These are phyloP conservation scores for Heptranchias perlo DNA, from an alignment of 2,113 vertebrate genomes.

Conservation along the genomic window DNA sequence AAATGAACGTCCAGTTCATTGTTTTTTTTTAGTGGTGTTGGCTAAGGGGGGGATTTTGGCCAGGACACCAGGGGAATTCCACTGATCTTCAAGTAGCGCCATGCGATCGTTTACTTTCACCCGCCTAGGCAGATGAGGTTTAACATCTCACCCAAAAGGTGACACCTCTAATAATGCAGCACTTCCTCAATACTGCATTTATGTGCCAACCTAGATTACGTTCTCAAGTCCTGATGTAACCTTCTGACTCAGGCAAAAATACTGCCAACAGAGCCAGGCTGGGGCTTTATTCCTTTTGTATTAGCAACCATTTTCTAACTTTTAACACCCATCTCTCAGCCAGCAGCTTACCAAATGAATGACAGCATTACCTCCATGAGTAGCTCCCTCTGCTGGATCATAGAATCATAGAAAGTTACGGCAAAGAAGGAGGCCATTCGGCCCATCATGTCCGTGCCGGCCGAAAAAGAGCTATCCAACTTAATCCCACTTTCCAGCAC, in stretches of 20 bases:
- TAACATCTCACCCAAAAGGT: background rate
- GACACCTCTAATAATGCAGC: background rate
- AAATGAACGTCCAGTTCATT: background rate
- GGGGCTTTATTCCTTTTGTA: background rate
- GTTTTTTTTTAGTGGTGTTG: background rate
- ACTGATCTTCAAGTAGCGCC: background rate
- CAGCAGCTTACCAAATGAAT: background rate
- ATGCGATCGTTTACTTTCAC: background rate
- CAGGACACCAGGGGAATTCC: background rate
- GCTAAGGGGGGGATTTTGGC: background rate
- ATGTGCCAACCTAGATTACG: background rate
- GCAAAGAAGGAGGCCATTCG: too few relatives aligned
- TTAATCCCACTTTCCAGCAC: too few relatives aligned
- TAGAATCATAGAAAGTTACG: too few relatives aligned
- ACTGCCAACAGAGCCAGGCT: background rate
- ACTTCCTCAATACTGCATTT: background rate
- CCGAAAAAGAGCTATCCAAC: too few relatives aligned
- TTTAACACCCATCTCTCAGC: background rate
- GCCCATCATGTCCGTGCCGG: too few relatives aligned
- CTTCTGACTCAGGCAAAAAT: background rate
- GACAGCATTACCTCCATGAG: background rate
- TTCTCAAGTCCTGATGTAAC: background rate
- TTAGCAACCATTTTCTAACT: background rate
- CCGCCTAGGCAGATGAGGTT: background rate
- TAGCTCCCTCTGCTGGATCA: slow-evolving; percentile 7